Percentiles rank a stretch among this genome's conserved stretches.
Evolutionary conservation across 2,113 vertebrate genomes (phyloP).

Genomic region (Catharus fuscescens): DNA sequence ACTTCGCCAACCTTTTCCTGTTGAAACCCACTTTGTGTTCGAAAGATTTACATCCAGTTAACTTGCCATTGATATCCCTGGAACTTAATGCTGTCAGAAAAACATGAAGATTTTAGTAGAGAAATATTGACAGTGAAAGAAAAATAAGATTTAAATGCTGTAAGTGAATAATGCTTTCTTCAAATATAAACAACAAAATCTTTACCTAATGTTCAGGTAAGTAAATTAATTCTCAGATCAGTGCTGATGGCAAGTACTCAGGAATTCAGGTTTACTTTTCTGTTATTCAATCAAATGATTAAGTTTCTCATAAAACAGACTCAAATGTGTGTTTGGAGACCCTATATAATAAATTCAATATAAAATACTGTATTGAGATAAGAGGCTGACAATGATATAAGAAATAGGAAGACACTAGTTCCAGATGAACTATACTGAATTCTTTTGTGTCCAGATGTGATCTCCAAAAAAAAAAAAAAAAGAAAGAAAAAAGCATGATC

Average conservation of each 20-base stretch:
- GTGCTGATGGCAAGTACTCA: background rate
- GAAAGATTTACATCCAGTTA: background rate
- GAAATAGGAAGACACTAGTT: background rate
- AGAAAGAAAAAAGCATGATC: background rate
- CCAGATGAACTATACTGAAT: background rate
- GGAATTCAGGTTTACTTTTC: background rate
- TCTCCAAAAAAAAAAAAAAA: background rate
- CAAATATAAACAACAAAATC: background rate
- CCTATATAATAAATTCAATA: background rate
- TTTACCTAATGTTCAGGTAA: background rate
- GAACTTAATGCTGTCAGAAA: background rate
- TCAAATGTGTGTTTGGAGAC: background rate
- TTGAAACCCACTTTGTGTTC: background rate
- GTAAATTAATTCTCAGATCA: background rate
- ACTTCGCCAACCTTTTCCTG: background rate
- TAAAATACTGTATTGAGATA: background rate
- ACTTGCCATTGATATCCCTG: conserved; percentile 4
- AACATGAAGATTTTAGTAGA: background rate
- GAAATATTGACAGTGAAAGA: background rate
- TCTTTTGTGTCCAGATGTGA: background rate
- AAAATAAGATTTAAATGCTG: background rate
- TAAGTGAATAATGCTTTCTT: background rate
- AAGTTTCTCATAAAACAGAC: background rate
- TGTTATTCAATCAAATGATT: background rate
- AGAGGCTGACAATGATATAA: background rate